These are phyloP conservation scores for Mythimna lalbum DNA, from an alignment of 2,888 invertebrate genomes.

Conservation along the genomic window DNA sequence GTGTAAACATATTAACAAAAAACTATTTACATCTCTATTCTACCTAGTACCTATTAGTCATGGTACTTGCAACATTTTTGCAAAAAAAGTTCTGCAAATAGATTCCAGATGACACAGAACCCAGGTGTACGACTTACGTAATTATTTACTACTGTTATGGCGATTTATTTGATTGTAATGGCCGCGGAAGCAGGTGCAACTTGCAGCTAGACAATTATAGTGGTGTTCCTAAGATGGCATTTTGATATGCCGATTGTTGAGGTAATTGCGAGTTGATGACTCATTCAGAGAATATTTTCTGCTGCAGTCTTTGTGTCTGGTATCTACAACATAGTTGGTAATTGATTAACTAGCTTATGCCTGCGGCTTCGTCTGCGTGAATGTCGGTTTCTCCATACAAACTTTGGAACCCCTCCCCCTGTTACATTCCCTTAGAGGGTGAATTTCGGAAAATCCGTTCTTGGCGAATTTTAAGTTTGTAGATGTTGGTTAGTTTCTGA, in stretches of 20 bases:
- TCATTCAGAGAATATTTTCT: conserved; percentile 34
- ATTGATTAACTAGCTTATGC: too few species aligned
- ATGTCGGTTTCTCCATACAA: too few species aligned
- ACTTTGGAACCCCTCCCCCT: too few species aligned
- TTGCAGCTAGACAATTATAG: conserved; percentile 14
- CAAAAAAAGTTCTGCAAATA: conserved; percentile 19
- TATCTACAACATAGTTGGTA: neutral
- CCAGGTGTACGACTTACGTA: conserved; percentile 50
- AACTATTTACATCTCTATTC: too few species aligned
- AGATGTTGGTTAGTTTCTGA: too few species aligned
- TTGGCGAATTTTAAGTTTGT: too few species aligned
- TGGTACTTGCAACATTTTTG: neutral
- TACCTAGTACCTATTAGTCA: neutral
- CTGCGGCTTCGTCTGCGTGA: too few species aligned
- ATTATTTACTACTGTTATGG: conserved; percentile 49
- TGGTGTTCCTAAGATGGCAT: conserved; percentile 39
- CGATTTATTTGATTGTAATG: conserved; percentile 33
- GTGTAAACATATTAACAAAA: too few species aligned
- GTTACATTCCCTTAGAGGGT: too few species aligned
- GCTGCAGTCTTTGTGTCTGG: neutral
- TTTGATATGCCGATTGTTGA: conserved; percentile 30
- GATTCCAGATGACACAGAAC: conserved; percentile 34
- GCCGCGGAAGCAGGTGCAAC: conserved; percentile 57
- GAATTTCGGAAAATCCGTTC: too few species aligned
- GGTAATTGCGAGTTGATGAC: conserved; percentile 40